phyloP scores from a whole-genome alignment of 2,797 vertebrate genomes.

The Strix occidentalis region DNA sequence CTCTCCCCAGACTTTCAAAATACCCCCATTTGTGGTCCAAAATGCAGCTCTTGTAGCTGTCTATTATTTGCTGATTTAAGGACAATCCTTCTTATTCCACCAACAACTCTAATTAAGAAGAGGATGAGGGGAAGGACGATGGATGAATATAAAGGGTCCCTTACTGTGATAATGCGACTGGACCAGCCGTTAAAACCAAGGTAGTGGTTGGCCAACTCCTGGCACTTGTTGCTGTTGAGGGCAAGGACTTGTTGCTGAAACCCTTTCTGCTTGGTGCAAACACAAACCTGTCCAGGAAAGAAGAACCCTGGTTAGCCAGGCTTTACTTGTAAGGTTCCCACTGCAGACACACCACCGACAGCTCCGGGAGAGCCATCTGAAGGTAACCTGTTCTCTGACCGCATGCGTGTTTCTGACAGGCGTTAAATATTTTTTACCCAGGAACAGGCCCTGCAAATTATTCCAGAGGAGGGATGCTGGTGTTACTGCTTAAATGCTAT shows the following conservation, averaged over 20 bases:
- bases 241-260: slow-evolving; percentile 49
- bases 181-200: slow-evolving; percentile 88
- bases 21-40: background rate
- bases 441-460: background rate
- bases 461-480: background rate
- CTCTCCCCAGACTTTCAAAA: background rate
- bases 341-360: background rate
- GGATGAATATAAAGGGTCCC: background rate
- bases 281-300: slow-evolving; percentile 74
- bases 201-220: slow-evolving; percentile 86
- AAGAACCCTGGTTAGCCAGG: background rate
- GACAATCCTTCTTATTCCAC: background rate
- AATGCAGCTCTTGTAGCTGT: background rate
- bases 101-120: background rate
- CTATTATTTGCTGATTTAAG: background rate
- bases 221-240: slow-evolving; percentile 80
- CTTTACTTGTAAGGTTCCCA: background rate
- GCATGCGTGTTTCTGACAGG: accelerated
- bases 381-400: background rate
- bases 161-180: slow-evolving; percentile 83
- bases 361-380: background rate
- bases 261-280: slow-evolving; percentile 76
- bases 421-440: background rate
- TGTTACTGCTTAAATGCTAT: background rate
- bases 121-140: background rate